Evolutionary conservation across 2,113 vertebrate genomes (phyloP), one percentile per base, ranked within the genome.

Genomic region (Atherinomorus stipes): DNA sequence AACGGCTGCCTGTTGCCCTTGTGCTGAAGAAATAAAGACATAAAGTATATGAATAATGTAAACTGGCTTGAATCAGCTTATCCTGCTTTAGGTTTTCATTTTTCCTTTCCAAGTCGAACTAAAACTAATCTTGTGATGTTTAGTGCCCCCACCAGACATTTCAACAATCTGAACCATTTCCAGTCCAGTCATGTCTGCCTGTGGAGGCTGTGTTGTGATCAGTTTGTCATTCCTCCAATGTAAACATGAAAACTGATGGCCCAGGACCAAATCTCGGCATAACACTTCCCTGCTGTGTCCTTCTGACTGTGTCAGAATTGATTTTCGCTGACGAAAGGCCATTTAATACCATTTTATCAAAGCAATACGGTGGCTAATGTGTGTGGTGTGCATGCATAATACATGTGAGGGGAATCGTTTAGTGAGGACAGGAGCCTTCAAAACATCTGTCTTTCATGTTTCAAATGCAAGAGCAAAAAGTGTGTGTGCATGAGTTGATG

Each of bases 221-320:
- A 52, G 75, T 84, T 64, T 87, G 73, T 70, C 67, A 77, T 52
- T 47, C 59, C 59, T 70, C 66, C 60, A 53, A 45, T 74, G 81
- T 80, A 74, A 86, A 82, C 86, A 90, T 83, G 71, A 72, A 86
- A 85, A 83, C 56, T 62, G 62, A 83, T 84, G 81, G 79, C 60
- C 66, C 74, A 59, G 15, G 79, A 85, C 63, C 81, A 85, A 54
- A 80, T 73, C 84, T 66, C 61, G 19, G 60, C 58, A 62, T 54
- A 77, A 76, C 69, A 80, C 72, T 71, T 83, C 54, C 81, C 80
- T 26, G 54, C 78, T 49, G 70, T 34, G 62, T 61, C 80, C 64
- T 50, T 54, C 78, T 26, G 38, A 64, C 83, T 79, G 80, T 83
- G 84, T 85, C 80, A 80, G 57, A 81, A 84, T 67, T 74, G 76